These are phyloP conservation scores for Himalopsyche japonica DNA, from an alignment of 2,888 invertebrate genomes.

Conservation along the genomic window DNA sequence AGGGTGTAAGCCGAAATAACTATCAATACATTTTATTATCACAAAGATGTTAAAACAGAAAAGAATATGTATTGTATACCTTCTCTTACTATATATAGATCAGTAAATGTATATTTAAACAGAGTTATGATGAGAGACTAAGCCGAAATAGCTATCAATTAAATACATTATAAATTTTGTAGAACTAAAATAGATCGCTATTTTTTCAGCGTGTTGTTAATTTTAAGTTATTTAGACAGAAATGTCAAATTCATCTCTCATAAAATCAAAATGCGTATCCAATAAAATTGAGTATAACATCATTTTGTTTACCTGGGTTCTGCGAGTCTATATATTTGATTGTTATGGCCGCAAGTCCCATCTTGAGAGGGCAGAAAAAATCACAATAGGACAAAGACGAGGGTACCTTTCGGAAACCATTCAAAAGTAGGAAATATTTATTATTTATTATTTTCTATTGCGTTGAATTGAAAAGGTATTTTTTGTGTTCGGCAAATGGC, in stretches of 20 bases:
- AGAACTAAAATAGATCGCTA: too few species aligned
- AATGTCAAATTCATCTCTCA: neutral
- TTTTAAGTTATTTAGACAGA: too few species aligned
- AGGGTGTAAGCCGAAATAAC: too few species aligned
- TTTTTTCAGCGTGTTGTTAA: too few species aligned
- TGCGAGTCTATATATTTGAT: neutral
- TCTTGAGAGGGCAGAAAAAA: neutral
- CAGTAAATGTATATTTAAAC: too few species aligned
- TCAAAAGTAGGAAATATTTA: neutral
- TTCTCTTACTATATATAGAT: too few species aligned
- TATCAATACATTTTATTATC: too few species aligned
- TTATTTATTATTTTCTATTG: neutral
- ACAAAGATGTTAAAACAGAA: too few species aligned
- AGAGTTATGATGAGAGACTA: too few species aligned
- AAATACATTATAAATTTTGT: too few species aligned
- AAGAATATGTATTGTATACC: too few species aligned
- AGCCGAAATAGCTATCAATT: too few species aligned
- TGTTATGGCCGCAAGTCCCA: neutral
- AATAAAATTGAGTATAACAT: neutral
- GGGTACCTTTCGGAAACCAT: neutral
- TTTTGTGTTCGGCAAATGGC: neutral
- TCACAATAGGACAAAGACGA: neutral
- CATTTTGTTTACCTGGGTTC: neutral
- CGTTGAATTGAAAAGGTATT: neutral
- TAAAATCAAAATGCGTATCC: neutral